Evolutionary conservation across 2,888 invertebrate species (phyloP).

Genomic region (Adineta ricciae): DNA sequence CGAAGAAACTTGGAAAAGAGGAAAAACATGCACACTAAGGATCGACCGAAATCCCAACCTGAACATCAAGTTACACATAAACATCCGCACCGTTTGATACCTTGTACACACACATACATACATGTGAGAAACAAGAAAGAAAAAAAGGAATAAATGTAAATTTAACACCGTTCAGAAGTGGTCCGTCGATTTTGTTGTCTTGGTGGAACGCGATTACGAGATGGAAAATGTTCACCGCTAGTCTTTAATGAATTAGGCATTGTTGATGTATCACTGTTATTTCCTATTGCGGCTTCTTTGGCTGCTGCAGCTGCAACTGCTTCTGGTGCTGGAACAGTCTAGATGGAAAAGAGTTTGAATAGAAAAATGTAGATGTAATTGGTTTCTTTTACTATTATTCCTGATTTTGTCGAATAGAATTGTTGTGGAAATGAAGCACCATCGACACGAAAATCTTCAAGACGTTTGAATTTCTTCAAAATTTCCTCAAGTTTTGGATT

Average conservation of each 20-base stretch:
- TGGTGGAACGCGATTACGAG: not conserved
- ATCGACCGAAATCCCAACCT: not conserved
- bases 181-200: not conserved
- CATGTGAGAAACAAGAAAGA: not conserved
- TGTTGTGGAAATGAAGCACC: conserved; percentile 21
- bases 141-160: not conserved
- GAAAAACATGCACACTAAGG: not conserved
- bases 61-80: not conserved
- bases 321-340: conserved; percentile 19
- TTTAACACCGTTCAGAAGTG: conserved; percentile 7
- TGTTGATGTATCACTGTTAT: not conserved
- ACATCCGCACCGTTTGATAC: not conserved
- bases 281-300: not conserved
- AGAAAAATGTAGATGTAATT: not conserved
- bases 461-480: conserved; percentile 50
- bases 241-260: not conserved
- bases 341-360: not conserved
- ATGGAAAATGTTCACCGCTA: not conserved
- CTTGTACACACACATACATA: not conserved
- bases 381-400: not conserved
- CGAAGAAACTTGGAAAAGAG: not conserved
- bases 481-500: conserved; percentile 47
- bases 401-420: not conserved
- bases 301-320: not conserved
- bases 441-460: conserved; percentile 48